Percentiles rank a stretch among this genome's conserved stretches.
Evolutionary conservation across 2,888 invertebrate species (phyloP).

Genomic region (Ophion obscuratus): DNA sequence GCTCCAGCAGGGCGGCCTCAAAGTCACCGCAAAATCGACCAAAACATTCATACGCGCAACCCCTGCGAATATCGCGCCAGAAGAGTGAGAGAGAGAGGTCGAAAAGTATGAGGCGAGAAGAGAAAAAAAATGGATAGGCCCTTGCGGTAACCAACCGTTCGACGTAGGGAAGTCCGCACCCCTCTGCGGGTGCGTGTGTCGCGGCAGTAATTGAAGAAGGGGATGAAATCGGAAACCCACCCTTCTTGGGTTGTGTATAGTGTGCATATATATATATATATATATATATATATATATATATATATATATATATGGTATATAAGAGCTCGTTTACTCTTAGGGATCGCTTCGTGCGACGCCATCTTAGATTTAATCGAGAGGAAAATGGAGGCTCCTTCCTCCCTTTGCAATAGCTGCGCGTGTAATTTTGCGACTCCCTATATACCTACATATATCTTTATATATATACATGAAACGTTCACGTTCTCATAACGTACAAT

Average conservation of each 20-base stretch:
- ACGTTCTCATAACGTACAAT: slow-evolving; percentile 24
- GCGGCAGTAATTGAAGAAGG: slow-evolving; percentile 77
- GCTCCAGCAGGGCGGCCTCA: slow-evolving; percentile 65
- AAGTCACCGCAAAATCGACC: slow-evolving; percentile 74
- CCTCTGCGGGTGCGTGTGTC: slow-evolving; percentile 65
- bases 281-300: background rate
- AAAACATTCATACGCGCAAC: slow-evolving; percentile 79
- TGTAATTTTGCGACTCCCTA: slow-evolving; percentile 44
- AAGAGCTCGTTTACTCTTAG: slow-evolving; percentile 32
- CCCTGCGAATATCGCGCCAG: slow-evolving; percentile 65
- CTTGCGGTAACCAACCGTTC: slow-evolving; percentile 77
- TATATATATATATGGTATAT: background rate
- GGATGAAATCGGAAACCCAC: slow-evolving; percentile 62
- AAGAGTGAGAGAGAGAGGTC: slow-evolving; percentile 46
- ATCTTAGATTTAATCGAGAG: slow-evolving; percentile 82
- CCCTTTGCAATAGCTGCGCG: slow-evolving; percentile 48
- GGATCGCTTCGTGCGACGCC: slow-evolving; percentile 74
- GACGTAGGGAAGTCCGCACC: slow-evolving; percentile 73
- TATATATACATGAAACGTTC: background rate
- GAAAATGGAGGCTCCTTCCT: slow-evolving; percentile 80
- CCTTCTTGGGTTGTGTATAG: background rate
- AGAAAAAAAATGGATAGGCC: slow-evolving; percentile 68
- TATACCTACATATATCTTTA: background rate
- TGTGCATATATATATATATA: background rate
- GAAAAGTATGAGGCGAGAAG: slow-evolving; percentile 37